Conservation (phyloP, 2,888 invertebrate species). For the Alitta virens region DNA sequence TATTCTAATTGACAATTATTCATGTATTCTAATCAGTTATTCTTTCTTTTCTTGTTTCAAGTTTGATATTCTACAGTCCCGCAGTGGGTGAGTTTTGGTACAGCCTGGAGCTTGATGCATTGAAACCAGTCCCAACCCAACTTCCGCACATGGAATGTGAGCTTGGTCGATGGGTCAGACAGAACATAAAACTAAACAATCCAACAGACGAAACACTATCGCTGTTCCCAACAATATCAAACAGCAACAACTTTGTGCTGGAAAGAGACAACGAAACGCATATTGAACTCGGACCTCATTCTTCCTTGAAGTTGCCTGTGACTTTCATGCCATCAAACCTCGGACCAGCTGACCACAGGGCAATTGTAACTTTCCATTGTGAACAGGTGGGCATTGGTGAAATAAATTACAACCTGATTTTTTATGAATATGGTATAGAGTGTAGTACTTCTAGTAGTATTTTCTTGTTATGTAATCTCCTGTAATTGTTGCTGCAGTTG, state of each 20-base stretch:
- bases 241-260: slow-evolving; percentile 53
- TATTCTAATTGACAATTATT: no score
- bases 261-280: slow-evolving; percentile 47
- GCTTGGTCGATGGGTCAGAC: slow-evolving; percentile 51
- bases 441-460: no score
- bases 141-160: slow-evolving; percentile 54
- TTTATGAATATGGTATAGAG: neutral
- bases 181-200: slow-evolving; percentile 47
- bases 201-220: slow-evolving; percentile 51
- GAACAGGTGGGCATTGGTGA: slow-evolving; percentile 40
- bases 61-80: slow-evolving; percentile 52
- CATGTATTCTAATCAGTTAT: no score
- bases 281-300: slow-evolving; percentile 36
- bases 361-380: slow-evolving; percentile 49
- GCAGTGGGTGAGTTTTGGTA: slow-evolving; percentile 58
- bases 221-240: slow-evolving; percentile 47
- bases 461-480: no score
- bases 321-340: slow-evolving; percentile 55
- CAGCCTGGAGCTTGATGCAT: slow-evolving; percentile 44
- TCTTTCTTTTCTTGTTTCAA: slow-evolving; percentile 15
- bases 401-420: neutral
- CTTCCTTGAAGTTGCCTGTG: slow-evolving; percentile 41
- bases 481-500: neutral
- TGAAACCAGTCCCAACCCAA: slow-evolving; percentile 45
- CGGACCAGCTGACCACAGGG: slow-evolving; percentile 47